Conservation (phyloP, 2,888 invertebrate genomes). For the Hedya salicella region DNA sequence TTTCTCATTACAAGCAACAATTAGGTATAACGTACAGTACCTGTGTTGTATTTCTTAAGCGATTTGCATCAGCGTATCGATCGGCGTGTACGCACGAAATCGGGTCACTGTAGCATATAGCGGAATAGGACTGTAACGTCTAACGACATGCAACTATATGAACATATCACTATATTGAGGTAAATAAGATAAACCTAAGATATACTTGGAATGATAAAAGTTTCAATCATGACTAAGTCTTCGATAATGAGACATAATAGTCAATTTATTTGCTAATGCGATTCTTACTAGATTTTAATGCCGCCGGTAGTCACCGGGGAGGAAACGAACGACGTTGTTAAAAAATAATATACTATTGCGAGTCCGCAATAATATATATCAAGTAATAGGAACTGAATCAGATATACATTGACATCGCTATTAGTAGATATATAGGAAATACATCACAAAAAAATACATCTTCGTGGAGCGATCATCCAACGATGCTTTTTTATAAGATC, state of each 20-base stretch:
- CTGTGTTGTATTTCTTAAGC: slow-evolving; percentile 16
- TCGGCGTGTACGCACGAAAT: slow-evolving; percentile 32
- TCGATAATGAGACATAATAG: background rate
- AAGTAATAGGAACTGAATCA: background rate
- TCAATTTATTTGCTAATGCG: slow-evolving; percentile 4
- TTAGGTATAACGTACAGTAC: slow-evolving; percentile 15
- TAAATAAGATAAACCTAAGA: slow-evolving; percentile 10
- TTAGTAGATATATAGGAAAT: too few relatives aligned
- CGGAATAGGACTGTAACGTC: slow-evolving; percentile 20
- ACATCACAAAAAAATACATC: too few relatives aligned
- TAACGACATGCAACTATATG: background rate
- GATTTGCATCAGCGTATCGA: slow-evolving; percentile 29
- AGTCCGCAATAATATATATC: too few relatives aligned
- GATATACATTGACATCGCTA: too few relatives aligned
- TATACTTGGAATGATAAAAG: too few relatives aligned
- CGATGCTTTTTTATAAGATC: background rate
- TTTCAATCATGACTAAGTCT: background rate
- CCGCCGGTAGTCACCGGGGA: background rate
- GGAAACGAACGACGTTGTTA: too few relatives aligned
- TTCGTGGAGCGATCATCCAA: too few relatives aligned
- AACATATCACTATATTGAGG: background rate
- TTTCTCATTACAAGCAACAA: slow-evolving; percentile 8
- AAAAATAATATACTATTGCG: too few relatives aligned
- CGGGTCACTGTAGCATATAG: slow-evolving; percentile 19
- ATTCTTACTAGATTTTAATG: slow-evolving; percentile 3